Evolutionary conservation across 1,140 invertebrate genomes (phyloP), one percentile per base, ranked within the genome.

Genomic region (Choristoneura fumiferana): DNA sequence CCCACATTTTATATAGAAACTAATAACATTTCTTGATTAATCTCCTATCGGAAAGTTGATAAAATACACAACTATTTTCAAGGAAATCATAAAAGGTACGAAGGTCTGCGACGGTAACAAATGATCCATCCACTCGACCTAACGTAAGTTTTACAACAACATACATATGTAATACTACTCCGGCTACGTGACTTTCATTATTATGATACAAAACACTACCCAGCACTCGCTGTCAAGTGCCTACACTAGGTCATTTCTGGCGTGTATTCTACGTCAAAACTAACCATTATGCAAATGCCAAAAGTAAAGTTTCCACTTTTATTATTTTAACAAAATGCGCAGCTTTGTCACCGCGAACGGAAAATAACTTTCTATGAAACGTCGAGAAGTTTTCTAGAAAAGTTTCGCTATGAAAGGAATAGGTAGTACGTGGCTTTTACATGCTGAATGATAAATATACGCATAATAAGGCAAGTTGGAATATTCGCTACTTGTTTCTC

Each of bases 271-370:
- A 22, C 22, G 43, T 3, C 6, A 43, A 49, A 14, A 29, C n/a
- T 18, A 6, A 3, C 22, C 12, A 18, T 10, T 39, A 18, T 43
- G 39, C 18, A 43, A 29, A 49, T 18, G 18, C 17, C 17, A 6
- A 29, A 29, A 29, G 22, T 29, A 6, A 49, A 49, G 43, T 45
- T 45, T 4, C 43, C 8, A n/a, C 17, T 49, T 49, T 49, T 49
- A 49, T 49, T 49, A 49, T 49, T 49, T 29, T 29, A 29, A 29
- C 43, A 49, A 10, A 49, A 49, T 49, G 18, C 22, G 17, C 17
- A 45, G 40, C 40, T 45, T 45, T 49, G 43, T 49, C 18, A 49
- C 17, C 18, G 9, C 17, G n/a, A 49, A 49, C 43, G 18, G 10
- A n/a, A 49, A 49, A 12, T 5, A 49, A 43, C 39, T 43, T 43